phyloP scores from a whole-genome alignment of 2,113 vertebrate species.

The Notarius lentiginosus region DNA sequence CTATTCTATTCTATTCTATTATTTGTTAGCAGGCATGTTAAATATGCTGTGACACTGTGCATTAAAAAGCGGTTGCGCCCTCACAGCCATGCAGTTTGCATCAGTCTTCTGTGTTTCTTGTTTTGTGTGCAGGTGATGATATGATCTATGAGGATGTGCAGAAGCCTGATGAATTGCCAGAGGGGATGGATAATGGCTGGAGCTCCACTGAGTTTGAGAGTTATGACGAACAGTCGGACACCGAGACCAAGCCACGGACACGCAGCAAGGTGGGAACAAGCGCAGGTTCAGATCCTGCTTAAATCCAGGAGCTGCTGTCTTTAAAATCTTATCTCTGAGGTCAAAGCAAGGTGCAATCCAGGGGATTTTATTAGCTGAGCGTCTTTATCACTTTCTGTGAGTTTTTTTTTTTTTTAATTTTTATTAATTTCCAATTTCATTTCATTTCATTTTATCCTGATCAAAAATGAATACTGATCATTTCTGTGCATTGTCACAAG shows the following conservation, averaged over 20 bases:
- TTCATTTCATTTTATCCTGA: background rate
- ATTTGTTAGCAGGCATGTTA: background rate
- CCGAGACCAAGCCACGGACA: constrained; percentile 60
- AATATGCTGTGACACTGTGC: background rate
- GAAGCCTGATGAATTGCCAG: constrained; percentile 45
- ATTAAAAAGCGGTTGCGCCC: background rate
- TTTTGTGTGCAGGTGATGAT: constrained; percentile 53
- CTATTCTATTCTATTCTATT: no score
- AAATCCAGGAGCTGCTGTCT: background rate
- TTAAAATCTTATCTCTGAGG: background rate
- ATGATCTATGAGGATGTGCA: constrained; percentile 75
- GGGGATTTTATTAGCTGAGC: background rate
- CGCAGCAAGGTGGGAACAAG: constrained; percentile 57
- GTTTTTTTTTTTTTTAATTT: background rate
- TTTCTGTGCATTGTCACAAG: constrained; percentile 50
- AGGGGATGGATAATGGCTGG: constrained; percentile 73
- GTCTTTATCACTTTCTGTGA: background rate
- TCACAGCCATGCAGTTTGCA: background rate
- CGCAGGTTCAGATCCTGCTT: background rate
- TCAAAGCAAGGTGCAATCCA: background rate
- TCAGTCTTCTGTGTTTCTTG: background rate
- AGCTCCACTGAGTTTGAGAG: constrained; percentile 88
- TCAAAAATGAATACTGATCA: background rate
- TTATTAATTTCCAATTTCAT: background rate
- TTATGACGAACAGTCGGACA: constrained; percentile 81